Conservation (phyloP, 2,113 vertebrate genomes). For the Tachycineta bicolor region DNA sequence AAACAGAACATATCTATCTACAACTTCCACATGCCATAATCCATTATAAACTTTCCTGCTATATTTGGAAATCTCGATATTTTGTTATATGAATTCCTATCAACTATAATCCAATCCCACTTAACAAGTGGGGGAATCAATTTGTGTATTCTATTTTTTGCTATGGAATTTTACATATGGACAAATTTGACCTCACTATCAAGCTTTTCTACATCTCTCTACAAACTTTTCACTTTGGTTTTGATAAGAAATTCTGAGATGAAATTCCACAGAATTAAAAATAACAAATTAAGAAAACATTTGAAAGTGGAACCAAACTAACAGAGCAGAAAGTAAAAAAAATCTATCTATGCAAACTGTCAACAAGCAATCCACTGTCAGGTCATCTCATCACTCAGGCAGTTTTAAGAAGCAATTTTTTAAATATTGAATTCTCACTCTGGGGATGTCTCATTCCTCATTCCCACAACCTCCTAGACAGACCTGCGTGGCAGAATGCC, state of each 20-base stretch:
- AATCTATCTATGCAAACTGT: neutral
- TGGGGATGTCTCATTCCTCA: accelerated
- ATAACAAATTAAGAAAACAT: neutral
- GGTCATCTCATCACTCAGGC: neutral
- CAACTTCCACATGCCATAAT: neutral
- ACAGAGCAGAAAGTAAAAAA: neutral
- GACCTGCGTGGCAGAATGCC: neutral
- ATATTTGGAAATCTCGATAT: neutral
- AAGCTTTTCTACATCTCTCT: neutral
- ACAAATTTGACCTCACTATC: neutral
- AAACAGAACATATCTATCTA: neutral
- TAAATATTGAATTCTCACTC: neutral
- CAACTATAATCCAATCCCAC: neutral
- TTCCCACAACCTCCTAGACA: neutral
- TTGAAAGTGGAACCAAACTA: neutral
- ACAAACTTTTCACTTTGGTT: neutral
- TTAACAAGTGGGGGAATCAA: accelerated
- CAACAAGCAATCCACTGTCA: neutral
- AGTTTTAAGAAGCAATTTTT: neutral
- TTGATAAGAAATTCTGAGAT: neutral
- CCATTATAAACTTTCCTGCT: neutral
- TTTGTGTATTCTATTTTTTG: neutral
- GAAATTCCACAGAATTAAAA: neutral
- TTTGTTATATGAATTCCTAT: neutral
- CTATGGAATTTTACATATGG: neutral